Base-by-base conservation (phyloP, 1,140 invertebrate species). In the Megalonaias nervosa region DNA sequence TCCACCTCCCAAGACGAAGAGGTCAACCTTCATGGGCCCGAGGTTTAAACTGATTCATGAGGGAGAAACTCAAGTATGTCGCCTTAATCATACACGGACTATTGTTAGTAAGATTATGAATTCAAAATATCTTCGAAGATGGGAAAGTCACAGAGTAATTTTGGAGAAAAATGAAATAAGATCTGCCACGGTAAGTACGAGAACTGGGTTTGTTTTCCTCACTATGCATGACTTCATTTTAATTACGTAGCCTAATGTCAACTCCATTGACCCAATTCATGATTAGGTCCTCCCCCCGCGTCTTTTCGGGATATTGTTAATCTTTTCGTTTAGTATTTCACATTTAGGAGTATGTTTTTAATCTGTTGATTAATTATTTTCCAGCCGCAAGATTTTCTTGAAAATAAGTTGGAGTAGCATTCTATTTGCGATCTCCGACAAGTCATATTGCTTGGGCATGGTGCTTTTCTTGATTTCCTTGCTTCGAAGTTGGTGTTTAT, bases 21-120 rank as follows among this genome's bases (percentile, higher is more conserved):
- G 72, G 73, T 62, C 74, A 21, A 70, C 57, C 57, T 64, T 72
- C 61, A 61, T 57, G 67, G 87, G 88, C 62, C 87, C 88, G 19
- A 85, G 84, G 48, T 96, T 95, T 89, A 96, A 96, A 87, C 92
- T 96, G 13, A 92, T 96, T 55, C 92, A 93, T 17, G 95, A 96
- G 75, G 95, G 95, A 1, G 94, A 95, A 72, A 93, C 96, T 26
- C 94, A 95, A 86, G 92, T 96, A 57, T 96, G 95, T 92, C 94
- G 94, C 81, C 91, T 96, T 66, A 95, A 96, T 83, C 95, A 96
- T 83, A 94, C 94, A 0, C 92, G 94, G 73, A 96, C 95, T 61
- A 93, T 96, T 61, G 94, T 96, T 72, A 95, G 94, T 88, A 96
- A 96, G 90, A 95, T 96, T 73, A 91, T 96, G 74, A 95, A 94